These are phyloP conservation scores for Pollenia amentaria DNA, from an alignment of 2,888 invertebrate genomes.

Conservation along the genomic window DNA sequence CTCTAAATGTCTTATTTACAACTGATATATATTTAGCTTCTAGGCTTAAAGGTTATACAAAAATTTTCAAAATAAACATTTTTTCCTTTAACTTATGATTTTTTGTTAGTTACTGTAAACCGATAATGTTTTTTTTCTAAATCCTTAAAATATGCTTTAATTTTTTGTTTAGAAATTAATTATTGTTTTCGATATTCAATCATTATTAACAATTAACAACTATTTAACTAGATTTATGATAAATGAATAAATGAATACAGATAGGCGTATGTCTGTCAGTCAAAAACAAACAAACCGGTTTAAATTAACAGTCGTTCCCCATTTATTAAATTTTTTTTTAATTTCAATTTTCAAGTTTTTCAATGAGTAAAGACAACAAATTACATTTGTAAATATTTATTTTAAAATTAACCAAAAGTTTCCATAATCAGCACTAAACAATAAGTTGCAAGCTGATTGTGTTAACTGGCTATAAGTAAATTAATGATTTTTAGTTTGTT, in stretches of 20 bases:
- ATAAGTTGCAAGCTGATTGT: slow-evolving; percentile 45
- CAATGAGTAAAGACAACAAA: slow-evolving; percentile 56
- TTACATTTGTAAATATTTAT: slow-evolving; percentile 71
- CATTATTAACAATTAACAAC: slow-evolving; percentile 61
- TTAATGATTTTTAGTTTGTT: slow-evolving; percentile 44
- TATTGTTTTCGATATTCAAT: slow-evolving; percentile 15
- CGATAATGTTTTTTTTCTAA: neutral
- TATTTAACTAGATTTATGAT: slow-evolving; percentile 64
- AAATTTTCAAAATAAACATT: too few species aligned
- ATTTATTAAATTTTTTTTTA: neutral
- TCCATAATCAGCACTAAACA: slow-evolving; percentile 33
- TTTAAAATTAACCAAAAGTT: slow-evolving; percentile 61
- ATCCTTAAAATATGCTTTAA: slow-evolving; percentile 38
- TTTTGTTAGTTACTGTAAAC: neutral
- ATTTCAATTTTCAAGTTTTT: slow-evolving; percentile 25
- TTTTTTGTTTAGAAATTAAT: slow-evolving; percentile 1
- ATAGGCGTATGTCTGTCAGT: neutral
- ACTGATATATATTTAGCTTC: too few species aligned
- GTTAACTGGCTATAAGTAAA: slow-evolving; percentile 62
- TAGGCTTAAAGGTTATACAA: too few species aligned
- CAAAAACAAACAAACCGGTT: neutral
- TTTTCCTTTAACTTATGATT: too few species aligned
- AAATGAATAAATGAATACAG: slow-evolving; percentile 56
- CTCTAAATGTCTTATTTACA: too few species aligned
- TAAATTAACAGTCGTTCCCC: neutral